Conservation (phyloP, 2,888 invertebrate species). For the Gymnocheta viridis region DNA sequence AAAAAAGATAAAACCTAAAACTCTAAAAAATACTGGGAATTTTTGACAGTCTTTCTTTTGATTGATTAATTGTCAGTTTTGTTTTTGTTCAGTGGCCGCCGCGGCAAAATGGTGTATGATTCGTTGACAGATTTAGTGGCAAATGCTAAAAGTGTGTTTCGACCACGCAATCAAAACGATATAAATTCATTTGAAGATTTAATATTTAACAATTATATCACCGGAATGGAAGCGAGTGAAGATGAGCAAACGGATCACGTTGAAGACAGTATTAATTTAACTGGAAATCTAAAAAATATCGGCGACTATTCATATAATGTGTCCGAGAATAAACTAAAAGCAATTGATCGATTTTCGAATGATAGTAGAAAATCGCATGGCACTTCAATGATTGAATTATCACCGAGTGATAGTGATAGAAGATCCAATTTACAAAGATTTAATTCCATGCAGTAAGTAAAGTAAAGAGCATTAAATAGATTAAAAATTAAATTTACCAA, state of each 20-base stretch:
- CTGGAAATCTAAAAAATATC: not conserved
- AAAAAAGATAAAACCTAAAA: not conserved
- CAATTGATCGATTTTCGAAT: not conserved
- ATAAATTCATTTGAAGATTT: constrained; percentile 71
- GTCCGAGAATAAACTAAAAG: not conserved
- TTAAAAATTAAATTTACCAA: not conserved
- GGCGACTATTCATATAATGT: not conserved
- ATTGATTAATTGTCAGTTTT: not conserved
- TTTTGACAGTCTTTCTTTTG: not conserved
- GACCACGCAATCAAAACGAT: constrained; percentile 71
- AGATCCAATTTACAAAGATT: constrained; percentile 48
- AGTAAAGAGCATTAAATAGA: too few relatives aligned
- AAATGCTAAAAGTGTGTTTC: constrained; percentile 73
- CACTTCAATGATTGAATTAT: constrained; percentile 73
- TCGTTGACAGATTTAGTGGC: constrained; percentile 71
- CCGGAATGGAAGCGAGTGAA: constrained; percentile 65
- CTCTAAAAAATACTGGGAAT: not conserved
- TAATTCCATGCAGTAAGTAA: constrained; percentile 68
- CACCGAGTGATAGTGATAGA: constrained; percentile 39
- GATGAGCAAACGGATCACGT: not conserved
- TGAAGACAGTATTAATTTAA: not conserved
- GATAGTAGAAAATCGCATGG: constrained; percentile 69
- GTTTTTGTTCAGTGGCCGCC: not conserved
- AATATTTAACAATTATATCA: constrained; percentile 71
- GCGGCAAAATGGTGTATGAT: constrained; percentile 70